Evolutionary conservation across 2,113 vertebrate genomes (phyloP), one percentile per base, ranked within the genome.

Genomic region (Indicator indicator): DNA sequence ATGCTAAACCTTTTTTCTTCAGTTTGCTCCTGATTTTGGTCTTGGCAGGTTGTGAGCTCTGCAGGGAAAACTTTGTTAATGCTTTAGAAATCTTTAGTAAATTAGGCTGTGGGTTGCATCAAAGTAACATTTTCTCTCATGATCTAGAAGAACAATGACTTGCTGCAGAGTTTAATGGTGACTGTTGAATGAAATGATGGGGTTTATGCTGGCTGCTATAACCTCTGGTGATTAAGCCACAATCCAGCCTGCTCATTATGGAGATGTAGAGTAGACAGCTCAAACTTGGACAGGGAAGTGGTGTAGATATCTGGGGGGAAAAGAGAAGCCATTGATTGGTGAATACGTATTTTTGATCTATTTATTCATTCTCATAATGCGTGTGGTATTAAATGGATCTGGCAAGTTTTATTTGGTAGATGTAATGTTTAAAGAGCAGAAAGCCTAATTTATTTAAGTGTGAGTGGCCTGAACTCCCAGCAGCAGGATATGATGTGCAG

Each of bases 41-140:
- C 42, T 86, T 68, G 54, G 48, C 64, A 86, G 68, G 38, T 83
- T 91, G 88, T 68, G 83, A 54, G 56, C 52, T 90, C 73, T 86
- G 44, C 63, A 46, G 72, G 72, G 88, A 95, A 90, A 90, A 69
- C 72, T 81, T 86, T 48, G 62, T 62, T 90, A 91, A 81, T 55
- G 67, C 58, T 74, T 83, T 86, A 78, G 72, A 91, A 75, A 90
- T 91, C 72, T 86, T 90, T 20, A 83, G 62, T 81, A 93, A 88
- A 86, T 90, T 69, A 86, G 83, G 24, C 62, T 81, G 63, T 68
- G 73, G 85, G 58, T 83, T 86, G 60, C 79, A 86, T 94, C 54
- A 83, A 83, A 95, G 69, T 74, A 89, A 63, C 3, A 2, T 83
- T 91, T 36, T 8, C 19, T 94, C 82, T 81, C 70, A 63, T 93